These are phyloP conservation scores for Bubo blakistoni DNA, from an alignment of 2,113 vertebrate genomes.

Conservation along the genomic window DNA sequence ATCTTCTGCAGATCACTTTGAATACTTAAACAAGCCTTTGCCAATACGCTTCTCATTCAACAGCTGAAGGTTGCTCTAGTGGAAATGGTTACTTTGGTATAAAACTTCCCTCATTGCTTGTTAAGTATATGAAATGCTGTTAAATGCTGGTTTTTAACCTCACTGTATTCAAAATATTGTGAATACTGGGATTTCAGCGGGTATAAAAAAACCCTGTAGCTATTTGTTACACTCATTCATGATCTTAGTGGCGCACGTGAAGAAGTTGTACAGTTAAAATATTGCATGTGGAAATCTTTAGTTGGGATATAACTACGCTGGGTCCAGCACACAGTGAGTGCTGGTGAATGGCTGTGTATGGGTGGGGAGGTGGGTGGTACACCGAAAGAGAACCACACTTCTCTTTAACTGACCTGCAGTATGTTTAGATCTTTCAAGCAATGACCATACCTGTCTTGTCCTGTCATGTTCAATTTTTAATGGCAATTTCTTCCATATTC, in stretches of 20 bases:
- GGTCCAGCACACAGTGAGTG: accelerated
- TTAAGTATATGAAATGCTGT: not conserved
- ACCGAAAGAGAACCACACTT: not conserved
- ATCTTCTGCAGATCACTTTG: constrained; percentile 21
- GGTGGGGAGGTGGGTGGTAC: not conserved
- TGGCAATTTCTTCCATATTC: not conserved
- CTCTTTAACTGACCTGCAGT: not conserved
- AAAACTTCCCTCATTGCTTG: not conserved
- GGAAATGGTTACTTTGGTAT: not conserved
- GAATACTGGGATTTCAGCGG: not conserved
- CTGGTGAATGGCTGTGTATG: not conserved
- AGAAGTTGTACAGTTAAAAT: not conserved
- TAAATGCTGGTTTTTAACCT: not conserved
- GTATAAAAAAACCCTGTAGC: too few relatives aligned
- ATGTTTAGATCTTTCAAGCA: not conserved
- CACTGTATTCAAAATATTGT: not conserved
- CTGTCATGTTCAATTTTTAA: not conserved
- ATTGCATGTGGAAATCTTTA: too few relatives aligned
- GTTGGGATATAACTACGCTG: accelerated
- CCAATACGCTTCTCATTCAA: not conserved
- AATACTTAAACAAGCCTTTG: not conserved
- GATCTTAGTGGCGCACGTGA: not conserved
- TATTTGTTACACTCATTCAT: not conserved
- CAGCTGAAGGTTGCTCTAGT: not conserved
- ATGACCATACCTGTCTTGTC: not conserved